Evolutionary conservation across 2,113 vertebrate species (phyloP), one percentile per base, ranked within the genome.

Genomic region (Zosterops pallidus): DNA sequence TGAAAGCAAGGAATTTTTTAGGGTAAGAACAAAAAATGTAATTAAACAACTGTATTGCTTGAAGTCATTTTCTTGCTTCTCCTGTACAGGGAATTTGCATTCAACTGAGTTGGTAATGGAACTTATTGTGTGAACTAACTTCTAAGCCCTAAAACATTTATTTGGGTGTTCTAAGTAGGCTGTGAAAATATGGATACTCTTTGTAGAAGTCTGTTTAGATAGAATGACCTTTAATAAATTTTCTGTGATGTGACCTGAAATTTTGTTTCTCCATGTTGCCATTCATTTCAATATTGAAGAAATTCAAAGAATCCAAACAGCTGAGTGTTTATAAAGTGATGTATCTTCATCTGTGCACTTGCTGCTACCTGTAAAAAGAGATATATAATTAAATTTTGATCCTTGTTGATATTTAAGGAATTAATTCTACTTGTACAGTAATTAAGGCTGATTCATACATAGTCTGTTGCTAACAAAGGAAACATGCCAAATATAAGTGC

Each of bases 31-130:
- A 84, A 56, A 31, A 70, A 77, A 67, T 60, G 13, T 31, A 53
- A 41, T n/a, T 7, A 21, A 68, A 19, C 3, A 60, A 53, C 24
- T 77, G 2, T 29, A 29, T 24, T 79, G 12, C 5, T 42, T 33
- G 9, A 64, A 83, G 24, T 68, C 3, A 15, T 41, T 10, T 33
- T 59, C 12, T 23, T 85, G 1, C 18, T 75, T 71, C 20, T 44
- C 4, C 22, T 6, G 0, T 23, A 22, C 5, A 20, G 4, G 23
- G 6, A 41, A 21, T 55, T 16, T 46, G 2, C 9, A 31, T 59
- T 41, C 17, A 70, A 4, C 12, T 59, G 29, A 68, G 5, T 37
- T 64, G 14, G 15, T 68, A 60, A 12, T 64, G 9, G 26, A 80
- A 9, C 1, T 83, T 39, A 33, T 3, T 83, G 5, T 46, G 3